These are phyloP conservation scores for Osmoderma eremita DNA, from an alignment of 2,888 invertebrate genomes.

Conservation along the genomic window DNA sequence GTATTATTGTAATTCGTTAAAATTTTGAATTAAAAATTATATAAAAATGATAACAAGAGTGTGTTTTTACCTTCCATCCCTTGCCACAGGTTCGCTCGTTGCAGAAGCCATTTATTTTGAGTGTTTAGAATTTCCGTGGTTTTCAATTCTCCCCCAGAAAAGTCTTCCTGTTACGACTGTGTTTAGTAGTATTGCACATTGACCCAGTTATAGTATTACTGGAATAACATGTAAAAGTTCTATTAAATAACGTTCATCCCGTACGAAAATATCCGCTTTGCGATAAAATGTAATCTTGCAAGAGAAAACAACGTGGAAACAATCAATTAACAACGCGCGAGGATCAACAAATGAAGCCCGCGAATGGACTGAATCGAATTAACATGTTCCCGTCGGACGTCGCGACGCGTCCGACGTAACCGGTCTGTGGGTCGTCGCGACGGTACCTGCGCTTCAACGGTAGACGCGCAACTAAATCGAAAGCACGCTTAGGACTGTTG, in stretches of 20 bases:
- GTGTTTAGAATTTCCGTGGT: not conserved
- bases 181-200: slow-evolving; percentile 9
- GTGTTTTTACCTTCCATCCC: slow-evolving; percentile 48
- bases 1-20: too few species aligned
- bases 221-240: slow-evolving; percentile 12
- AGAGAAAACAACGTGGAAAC: not conserved
- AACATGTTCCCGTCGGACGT: slow-evolving; percentile 29
- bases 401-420: slow-evolving; percentile 34
- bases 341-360: slow-evolving; percentile 8
- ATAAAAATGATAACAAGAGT: slow-evolving; percentile 36
- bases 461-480: slow-evolving; percentile 53
- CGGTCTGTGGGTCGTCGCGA: slow-evolving; percentile 48
- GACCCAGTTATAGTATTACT: slow-evolving; percentile 4
- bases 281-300: slow-evolving; percentile 19
- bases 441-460: slow-evolving; percentile 51
- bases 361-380: slow-evolving; percentile 15
- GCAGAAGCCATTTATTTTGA: slow-evolving; percentile 42
- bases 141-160: too few species aligned
- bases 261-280: slow-evolving; percentile 3
- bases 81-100: slow-evolving; percentile 44
- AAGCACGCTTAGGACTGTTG: slow-evolving; percentile 39
- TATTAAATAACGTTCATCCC: slow-evolving; percentile 1
- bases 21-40: too few species aligned
- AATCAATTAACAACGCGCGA: slow-evolving; percentile 16
- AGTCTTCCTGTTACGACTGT: too few species aligned